Evolutionary conservation across 2,113 vertebrate genomes (phyloP).

Genomic region (Tetrao urogallus): DNA sequence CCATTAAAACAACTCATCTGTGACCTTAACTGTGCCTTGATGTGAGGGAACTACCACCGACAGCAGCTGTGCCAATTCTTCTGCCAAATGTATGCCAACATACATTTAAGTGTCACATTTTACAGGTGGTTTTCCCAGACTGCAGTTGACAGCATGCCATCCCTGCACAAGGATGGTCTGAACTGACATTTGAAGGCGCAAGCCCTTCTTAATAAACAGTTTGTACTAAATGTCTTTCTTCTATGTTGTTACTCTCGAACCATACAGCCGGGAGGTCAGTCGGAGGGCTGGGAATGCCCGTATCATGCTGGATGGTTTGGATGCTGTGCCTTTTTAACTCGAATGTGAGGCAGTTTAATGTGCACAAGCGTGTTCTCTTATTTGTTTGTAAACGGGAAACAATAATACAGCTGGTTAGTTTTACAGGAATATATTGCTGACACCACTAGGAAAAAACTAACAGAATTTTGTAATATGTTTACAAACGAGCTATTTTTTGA

Average conservation of each 20-base stretch:
- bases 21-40: neutral
- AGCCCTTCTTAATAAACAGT: neutral
- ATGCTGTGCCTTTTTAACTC: neutral
- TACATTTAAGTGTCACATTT: neutral
- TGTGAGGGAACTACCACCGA: fast-evolving
- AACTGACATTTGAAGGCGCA: neutral
- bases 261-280: neutral
- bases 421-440: slow-evolving; percentile 51
- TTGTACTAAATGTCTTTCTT: neutral
- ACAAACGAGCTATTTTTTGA: slow-evolving; percentile 52
- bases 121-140: neutral
- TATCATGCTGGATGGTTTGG: neutral
- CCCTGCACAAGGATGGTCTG: fast-evolving
- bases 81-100: neutral
- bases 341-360: slow-evolving; percentile 11
- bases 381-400: neutral
- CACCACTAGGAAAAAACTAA: slow-evolving; percentile 66
- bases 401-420: slow-evolving; percentile 20
- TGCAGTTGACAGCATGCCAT: fast-evolving
- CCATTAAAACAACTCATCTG: neutral
- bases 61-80: neutral
- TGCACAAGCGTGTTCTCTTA: neutral
- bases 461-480: slow-evolving; percentile 63
- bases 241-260: neutral
- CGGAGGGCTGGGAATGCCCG: neutral